Base-by-base conservation (phyloP, 2,113 vertebrate genomes). In the Oxyruncus cristatus region DNA sequence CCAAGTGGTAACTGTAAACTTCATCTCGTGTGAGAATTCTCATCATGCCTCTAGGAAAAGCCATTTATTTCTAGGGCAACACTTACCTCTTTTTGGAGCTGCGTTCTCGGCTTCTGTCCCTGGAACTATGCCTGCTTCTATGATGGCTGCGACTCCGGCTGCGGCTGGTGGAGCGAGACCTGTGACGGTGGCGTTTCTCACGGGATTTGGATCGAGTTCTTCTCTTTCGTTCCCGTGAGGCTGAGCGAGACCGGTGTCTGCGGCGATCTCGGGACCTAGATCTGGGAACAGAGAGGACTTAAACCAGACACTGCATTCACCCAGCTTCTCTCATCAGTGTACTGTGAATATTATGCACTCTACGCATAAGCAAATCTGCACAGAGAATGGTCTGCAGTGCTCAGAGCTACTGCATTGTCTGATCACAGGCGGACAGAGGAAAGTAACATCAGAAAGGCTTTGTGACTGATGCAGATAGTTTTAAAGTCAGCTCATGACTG, bases 121-220 rank as follows among this genome's bases (percentile, higher is more conserved):
- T 97, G 93, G 98, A 98, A 59, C 98, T 98, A 62, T 98, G 98
- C 88, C 98, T 97, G 85, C 98, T 98, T 62, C 98, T 95, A 58
- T 98, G 98, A 62, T 98, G 98, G 92, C 98, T 98, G 72, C 96
- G 98, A 71, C 98, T 98, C 7, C 98, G 97, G 88, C 98, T 98
- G 9, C 98, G 98, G 90, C 98, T 98, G 89, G 96, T 73, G 2
- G 98, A 98, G 63, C 98, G 98, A 23, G 98, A 98, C 59, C 97
- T 80, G 88, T 98, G 98, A 26, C 96, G 97, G 55, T 98, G 98
- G 39, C 98, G 98, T 6, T 98, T 98, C 96, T 98, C 98, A 33
- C 98, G 98, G 37, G 98, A 98, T 47, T 98, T 98, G 88, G 98
- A 98, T 5, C 98, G 98, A 83, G 98, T 98, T 87, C 98, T 98